Percentiles rank a stretch among this genome's conserved stretches.
phyloP scores from a whole-genome alignment of 2,113 vertebrate species.

The Scopus umbretta region DNA sequence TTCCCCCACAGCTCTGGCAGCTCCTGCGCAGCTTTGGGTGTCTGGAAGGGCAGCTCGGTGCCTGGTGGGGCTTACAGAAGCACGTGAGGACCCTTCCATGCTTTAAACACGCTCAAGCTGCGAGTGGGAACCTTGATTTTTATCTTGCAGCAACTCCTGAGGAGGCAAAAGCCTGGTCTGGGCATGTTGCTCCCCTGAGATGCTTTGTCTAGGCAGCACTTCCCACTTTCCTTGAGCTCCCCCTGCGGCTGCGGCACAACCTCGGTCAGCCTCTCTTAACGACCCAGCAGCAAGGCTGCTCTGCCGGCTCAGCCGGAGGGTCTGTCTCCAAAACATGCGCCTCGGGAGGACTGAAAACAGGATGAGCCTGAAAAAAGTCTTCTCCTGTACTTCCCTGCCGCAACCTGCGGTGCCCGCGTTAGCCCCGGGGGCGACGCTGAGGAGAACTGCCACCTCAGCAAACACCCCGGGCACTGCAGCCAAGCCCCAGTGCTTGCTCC shows the following conservation, averaged over 20 bases:
- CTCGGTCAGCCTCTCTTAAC: not conserved
- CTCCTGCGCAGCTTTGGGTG: not conserved
- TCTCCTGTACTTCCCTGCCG: not conserved
- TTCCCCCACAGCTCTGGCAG: not conserved
- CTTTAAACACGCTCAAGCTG: not conserved
- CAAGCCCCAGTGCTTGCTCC: not conserved
- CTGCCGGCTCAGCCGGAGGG: not conserved
- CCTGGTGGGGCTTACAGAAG: not conserved
- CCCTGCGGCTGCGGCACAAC: rapidly evolving
- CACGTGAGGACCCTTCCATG: rapidly evolving
- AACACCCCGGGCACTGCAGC: not conserved
- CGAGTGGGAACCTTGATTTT: rapidly evolving
- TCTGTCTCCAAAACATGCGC: not conserved
- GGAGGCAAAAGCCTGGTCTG: not conserved
- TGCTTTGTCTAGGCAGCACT: not conserved
- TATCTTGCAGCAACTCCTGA: not conserved
- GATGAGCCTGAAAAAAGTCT: not conserved
- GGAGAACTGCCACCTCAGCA: too few relatives aligned
- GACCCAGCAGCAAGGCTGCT: rapidly evolving
- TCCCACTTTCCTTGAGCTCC: not conserved
- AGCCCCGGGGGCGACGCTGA: not conserved
- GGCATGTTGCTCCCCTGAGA: rapidly evolving
- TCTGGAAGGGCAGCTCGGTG: not conserved
- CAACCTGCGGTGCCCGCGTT: rapidly evolving
- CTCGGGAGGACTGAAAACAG: not conserved